Evolutionary conservation across 2,888 invertebrate genomes (phyloP), one percentile per base, ranked within the genome.

Genomic region (Latrodectus elegans): DNA sequence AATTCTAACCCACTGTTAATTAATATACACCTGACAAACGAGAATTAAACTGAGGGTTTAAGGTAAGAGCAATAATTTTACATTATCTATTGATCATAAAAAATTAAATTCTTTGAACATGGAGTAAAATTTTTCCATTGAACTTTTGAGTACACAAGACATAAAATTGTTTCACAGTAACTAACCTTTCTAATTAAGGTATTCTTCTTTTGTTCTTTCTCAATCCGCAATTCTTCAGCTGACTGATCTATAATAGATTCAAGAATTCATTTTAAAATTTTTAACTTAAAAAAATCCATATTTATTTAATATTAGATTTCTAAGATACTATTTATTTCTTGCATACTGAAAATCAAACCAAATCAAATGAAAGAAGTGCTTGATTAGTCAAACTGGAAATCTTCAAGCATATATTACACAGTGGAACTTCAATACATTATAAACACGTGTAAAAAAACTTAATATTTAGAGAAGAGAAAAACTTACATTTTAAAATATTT

Each of bases 161-260:
- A 38, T 6, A 38, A 4, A 6, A 38, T 38, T 38, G 6, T 6
- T 38, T 38, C 38, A 38, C 38, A 38, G 38, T 38, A 22, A 72
- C 65, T 84, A 77, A 90, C 90, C 74, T 90, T 90, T 87, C 90
- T 70, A 64, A 89, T 90, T 12, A 99, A 94, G 93, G 97, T 97
- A 90, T 97, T 95, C 92, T 98, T 98, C 93, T 97, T 98, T 92
- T 98, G 97, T 93, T 99, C 99, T 92, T 97, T 97, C 92, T 97
- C 96, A 92, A 97, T 97, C 93, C 96, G 96, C 92, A 98, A 97
- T 93, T 98, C 98, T 89, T 97, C 97, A 89, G 97, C 97, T 92
- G 96, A 96, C 95, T 97, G 97, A 93, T 96, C 98, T 89, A 53
- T 17, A 77, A 53, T 1, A 38, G 38, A 38, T 38, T 38, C 22